Evolutionary conservation across 2,113 vertebrate genomes (phyloP).

Genomic region (Cebidichthys violaceus): DNA sequence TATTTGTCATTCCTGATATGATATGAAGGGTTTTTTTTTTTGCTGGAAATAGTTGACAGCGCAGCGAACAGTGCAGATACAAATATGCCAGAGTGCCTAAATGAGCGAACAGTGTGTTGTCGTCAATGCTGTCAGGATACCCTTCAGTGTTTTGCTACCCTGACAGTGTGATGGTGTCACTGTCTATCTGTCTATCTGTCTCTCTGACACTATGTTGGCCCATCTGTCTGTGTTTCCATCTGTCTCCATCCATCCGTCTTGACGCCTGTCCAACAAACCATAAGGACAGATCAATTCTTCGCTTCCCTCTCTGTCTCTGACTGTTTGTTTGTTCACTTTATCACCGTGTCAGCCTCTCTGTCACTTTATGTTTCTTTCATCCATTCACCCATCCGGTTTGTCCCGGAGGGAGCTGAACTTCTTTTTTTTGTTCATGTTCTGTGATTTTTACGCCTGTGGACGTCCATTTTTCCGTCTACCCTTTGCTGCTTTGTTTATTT

Average conservation of each 20-base stretch:
- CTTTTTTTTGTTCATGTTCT: slow-evolving; percentile 29
- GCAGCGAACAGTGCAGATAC: background rate
- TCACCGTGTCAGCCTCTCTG: slow-evolving; percentile 61
- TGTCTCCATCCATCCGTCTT: slow-evolving; percentile 61
- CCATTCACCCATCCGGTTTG: slow-evolving; percentile 36
- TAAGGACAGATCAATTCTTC: slow-evolving; percentile 66
- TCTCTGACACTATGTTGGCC: slow-evolving; percentile 30
- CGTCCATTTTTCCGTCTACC: background rate
- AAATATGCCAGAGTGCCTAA: slow-evolving; percentile 1
- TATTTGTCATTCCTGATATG: slow-evolving; percentile 18
- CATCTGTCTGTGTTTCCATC: slow-evolving; percentile 58
- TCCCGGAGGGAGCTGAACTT: slow-evolving; percentile 15
- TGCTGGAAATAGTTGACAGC: slow-evolving; percentile 5
- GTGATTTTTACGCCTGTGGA: slow-evolving; percentile 10
- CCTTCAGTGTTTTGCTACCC: slow-evolving; percentile 16
- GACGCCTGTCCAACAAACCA: slow-evolving; percentile 61
- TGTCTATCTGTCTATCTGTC: slow-evolving; percentile 48
- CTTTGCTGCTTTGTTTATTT: slow-evolving; percentile 74
- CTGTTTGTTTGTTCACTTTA: slow-evolving; percentile 73
- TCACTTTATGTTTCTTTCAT: slow-evolving; percentile 60
- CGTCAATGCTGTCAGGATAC: slow-evolving; percentile 8
- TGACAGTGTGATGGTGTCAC: slow-evolving; percentile 50
- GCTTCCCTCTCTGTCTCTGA: slow-evolving; percentile 59
- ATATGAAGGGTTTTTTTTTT: background rate
- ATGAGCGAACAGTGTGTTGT: background rate